phyloP scores from a whole-genome alignment of 2,113 vertebrate genomes.

The Oplegnathus fasciatus region DNA sequence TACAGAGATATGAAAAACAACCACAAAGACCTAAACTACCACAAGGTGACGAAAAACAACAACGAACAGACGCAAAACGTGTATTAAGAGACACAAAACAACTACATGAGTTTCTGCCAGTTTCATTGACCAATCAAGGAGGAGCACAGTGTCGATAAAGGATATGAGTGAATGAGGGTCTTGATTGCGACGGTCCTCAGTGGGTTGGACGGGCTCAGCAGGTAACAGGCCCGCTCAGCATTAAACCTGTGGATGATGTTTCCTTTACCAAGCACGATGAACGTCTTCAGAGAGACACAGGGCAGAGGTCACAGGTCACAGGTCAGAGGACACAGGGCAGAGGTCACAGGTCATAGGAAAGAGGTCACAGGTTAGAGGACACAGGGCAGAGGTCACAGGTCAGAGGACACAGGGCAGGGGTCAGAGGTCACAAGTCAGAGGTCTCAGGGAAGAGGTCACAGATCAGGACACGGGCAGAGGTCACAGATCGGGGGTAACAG shows the following conservation, averaged over 20 bases:
- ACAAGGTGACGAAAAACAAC: not conserved
- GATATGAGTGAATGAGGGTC: slow-evolving; percentile 96
- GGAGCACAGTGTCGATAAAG: slow-evolving; percentile 69
- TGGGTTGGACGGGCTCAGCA: slow-evolving; percentile 88
- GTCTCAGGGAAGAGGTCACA: too few species aligned
- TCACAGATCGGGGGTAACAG: too few species aligned
- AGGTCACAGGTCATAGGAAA: not conserved
- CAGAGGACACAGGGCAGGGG: too few species aligned
- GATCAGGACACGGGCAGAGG: not conserved
- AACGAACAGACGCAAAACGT: not conserved
- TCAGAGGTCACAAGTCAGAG: too few species aligned
- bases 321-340: too few species aligned
- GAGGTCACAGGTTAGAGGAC: not conserved
- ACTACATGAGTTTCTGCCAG: too few species aligned
- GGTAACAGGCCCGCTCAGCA: slow-evolving; percentile 86
- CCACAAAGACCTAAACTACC: too few species aligned
- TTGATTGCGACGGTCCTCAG: slow-evolving; percentile 87
- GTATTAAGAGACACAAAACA: too few species aligned
- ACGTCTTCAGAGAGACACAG: slow-evolving; percentile 85
- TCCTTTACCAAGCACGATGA: slow-evolving; percentile 91
- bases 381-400: not conserved
- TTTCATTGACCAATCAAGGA: not conserved
- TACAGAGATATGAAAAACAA: too few species aligned
- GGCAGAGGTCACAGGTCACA: slow-evolving; percentile 1
- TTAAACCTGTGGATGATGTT: slow-evolving; percentile 93